These are phyloP conservation scores for Tetramorium parvispinum DNA, from an alignment of 1,140 invertebrate genomes.

Conservation along the genomic window DNA sequence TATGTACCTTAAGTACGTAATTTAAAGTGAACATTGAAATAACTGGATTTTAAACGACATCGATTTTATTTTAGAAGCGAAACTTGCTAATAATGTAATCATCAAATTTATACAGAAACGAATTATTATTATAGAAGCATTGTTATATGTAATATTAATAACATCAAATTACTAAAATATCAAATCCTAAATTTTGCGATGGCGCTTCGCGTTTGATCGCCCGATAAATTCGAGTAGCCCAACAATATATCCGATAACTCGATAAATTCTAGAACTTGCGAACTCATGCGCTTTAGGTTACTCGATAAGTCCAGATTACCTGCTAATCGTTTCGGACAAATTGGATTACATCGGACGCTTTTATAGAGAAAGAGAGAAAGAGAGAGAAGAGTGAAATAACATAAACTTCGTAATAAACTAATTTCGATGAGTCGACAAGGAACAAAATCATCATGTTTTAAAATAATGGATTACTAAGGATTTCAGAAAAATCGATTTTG, in stretches of 20 bases:
- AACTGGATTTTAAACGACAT: neutral
- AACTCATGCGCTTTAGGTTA: constrained; percentile 39
- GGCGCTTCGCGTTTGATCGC: constrained; percentile 8
- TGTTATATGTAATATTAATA: no score
- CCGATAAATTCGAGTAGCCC: constrained; percentile 33
- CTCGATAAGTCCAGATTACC: constrained; percentile 49
- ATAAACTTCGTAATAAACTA: constrained; percentile 25
- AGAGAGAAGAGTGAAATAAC: neutral
- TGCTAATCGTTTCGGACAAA: constrained; percentile 55
- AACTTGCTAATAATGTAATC: neutral
- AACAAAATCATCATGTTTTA: neutral
- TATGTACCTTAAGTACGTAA: neutral
- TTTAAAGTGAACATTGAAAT: neutral
- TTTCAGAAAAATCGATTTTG: neutral
- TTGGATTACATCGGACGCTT: constrained; percentile 35
- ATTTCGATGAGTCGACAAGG: neutral
- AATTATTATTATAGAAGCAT: neutral
- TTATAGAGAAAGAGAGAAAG: neutral
- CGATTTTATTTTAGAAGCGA: neutral
- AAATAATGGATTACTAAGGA: neutral
- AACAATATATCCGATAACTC: constrained; percentile 51
- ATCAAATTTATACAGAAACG: neutral
- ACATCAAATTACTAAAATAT: no score
- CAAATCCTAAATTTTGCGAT: neutral
- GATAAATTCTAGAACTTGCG: constrained; percentile 37